These are phyloP conservation scores for Atherinosoma microstoma DNA, from an alignment of 2,797 vertebrate genomes.

Conservation along the genomic window DNA sequence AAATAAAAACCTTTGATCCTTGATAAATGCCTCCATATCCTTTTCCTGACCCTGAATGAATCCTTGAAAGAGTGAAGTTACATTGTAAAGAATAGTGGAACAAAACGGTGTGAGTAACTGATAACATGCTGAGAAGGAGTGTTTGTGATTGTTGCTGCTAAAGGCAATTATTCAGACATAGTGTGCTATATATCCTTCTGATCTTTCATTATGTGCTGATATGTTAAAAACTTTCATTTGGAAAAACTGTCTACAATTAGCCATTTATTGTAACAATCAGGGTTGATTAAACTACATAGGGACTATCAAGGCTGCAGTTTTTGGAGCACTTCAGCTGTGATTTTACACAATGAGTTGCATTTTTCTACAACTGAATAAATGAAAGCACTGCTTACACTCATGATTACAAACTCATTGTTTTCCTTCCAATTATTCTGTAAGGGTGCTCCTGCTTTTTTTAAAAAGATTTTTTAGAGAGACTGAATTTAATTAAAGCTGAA, in stretches of 20 bases:
- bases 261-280: background rate
- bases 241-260: background rate
- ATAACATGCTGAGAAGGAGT: background rate
- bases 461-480: background rate
- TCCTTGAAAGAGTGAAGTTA: background rate
- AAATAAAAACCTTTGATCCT: too few relatives aligned
- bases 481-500: constrained; percentile 20
- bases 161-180: background rate
- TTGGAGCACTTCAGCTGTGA: background rate
- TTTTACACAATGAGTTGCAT: background rate
- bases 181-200: background rate
- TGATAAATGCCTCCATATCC: background rate
- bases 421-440: background rate
- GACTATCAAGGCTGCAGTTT: too few relatives aligned
- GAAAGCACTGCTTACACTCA: background rate
- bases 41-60: background rate
- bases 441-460: background rate
- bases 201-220: background rate
- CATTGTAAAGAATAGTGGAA: background rate
- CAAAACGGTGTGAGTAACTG: background rate
- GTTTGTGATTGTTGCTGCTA: too few relatives aligned
- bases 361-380: constrained; percentile 4
- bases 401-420: constrained; percentile 1
- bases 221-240: background rate
- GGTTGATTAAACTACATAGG: background rate